Percentiles rank a stretch among this genome's conserved stretches.
Evolutionary conservation across 1,140 invertebrate species (phyloP).

Genomic region (Tribolium castaneum): DNA sequence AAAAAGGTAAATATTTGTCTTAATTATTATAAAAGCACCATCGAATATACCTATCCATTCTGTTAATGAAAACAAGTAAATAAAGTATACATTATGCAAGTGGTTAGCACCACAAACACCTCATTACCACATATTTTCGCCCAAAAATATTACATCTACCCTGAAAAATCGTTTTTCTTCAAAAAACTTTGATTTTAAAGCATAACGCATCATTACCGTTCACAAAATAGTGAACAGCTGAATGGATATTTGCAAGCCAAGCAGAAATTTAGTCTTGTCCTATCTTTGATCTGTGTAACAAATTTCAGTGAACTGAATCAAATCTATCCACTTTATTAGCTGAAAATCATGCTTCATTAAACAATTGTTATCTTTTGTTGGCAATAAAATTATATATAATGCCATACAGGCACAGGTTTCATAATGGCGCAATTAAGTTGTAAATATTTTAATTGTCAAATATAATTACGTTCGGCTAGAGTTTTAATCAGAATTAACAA

Average conservation of each 20-base stretch:
- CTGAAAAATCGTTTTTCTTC: too few species aligned
- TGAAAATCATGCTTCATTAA: neutral
- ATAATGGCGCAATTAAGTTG: neutral
- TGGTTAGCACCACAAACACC: too few species aligned
- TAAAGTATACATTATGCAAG: too few species aligned
- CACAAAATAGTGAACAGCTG: neutral
- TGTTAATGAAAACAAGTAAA: too few species aligned
- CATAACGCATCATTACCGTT: too few species aligned
- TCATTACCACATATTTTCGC: too few species aligned
- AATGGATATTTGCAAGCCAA: neutral
- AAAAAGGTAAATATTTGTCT: too few species aligned
- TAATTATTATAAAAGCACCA: too few species aligned
- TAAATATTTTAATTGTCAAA: neutral
- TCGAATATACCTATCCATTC: too few species aligned
- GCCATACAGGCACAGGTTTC: neutral
- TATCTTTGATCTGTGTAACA: neutral
- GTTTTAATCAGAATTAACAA: too few species aligned
- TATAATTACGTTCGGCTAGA: neutral
- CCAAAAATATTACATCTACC: too few species aligned
- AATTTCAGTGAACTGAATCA: neutral
- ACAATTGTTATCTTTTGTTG: neutral
- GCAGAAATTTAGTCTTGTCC: neutral
- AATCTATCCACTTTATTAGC: neutral
- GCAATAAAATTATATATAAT: neutral
- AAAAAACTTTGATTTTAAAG: too few species aligned